phyloP scores from a whole-genome alignment of 2,888 invertebrate genomes.

The Oxyscelio sp. region DNA sequence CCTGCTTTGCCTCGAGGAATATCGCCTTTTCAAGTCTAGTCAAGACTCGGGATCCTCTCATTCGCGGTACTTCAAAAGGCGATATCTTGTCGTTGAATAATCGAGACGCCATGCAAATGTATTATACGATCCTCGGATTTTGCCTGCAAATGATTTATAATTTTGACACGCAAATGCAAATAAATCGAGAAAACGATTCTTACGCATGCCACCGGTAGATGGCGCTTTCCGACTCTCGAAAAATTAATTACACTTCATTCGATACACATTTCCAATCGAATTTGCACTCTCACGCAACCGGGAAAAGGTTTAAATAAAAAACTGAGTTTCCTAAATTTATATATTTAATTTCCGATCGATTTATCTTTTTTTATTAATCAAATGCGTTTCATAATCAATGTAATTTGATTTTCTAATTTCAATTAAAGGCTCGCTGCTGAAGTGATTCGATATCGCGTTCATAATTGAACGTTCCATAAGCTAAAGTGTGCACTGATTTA shows the following conservation, averaged over 20 bases:
- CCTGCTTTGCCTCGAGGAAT: conserved; percentile 67
- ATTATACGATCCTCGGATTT: conserved; percentile 34
- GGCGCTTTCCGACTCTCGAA: no score
- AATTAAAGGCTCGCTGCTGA: no score
- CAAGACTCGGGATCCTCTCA: conserved; percentile 64
- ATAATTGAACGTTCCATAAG: no score
- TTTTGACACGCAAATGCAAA: conserved; percentile 46
- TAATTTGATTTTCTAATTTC: background rate
- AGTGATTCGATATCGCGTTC: no score
- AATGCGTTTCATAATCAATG: no score
- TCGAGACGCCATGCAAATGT: conserved; percentile 66
- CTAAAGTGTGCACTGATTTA: no score
- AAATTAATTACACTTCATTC: background rate
- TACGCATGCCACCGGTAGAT: background rate
- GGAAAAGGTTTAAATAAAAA: background rate
- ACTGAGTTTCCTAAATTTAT: background rate
- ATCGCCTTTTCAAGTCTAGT: conserved; percentile 72
- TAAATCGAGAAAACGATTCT: conserved; percentile 3
- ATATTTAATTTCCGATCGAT: background rate
- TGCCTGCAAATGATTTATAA: conserved; percentile 52
- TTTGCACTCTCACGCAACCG: background rate
- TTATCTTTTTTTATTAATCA: no score
- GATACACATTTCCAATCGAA: background rate
- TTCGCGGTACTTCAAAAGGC: conserved; percentile 65
- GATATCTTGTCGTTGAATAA: conserved; percentile 68